Conservation (phyloP, 1,140 invertebrate species). For the Holotrichia oblita region DNA sequence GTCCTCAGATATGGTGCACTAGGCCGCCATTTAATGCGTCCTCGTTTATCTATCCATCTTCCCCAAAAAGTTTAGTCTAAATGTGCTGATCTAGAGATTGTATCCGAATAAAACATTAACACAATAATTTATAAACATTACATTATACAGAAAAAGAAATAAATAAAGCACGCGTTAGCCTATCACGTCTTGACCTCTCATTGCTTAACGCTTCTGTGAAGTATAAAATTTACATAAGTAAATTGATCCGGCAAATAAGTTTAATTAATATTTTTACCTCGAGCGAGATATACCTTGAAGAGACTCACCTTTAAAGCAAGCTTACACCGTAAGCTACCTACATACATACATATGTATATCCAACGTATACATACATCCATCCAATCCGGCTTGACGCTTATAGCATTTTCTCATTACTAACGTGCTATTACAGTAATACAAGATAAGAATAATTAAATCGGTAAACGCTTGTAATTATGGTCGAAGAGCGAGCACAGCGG, state of each 20-base stretch:
- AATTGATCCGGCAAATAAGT: slow-evolving; percentile 28
- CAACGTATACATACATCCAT: background rate
- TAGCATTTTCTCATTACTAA: slow-evolving; percentile 8
- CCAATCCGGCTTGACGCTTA: background rate
- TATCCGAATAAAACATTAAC: too few species aligned
- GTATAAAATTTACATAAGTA: slow-evolving; percentile 33
- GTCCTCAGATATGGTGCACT: too few species aligned
- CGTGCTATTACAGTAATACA: slow-evolving; percentile 14
- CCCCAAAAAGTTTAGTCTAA: too few species aligned
- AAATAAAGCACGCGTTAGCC: too few species aligned
- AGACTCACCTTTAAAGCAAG: background rate
- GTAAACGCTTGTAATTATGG: slow-evolving; percentile 7
- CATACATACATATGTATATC: background rate
- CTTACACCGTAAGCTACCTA: background rate
- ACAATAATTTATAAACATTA: too few species aligned
- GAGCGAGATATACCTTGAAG: background rate
- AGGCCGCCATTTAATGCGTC: too few species aligned
- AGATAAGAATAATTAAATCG: slow-evolving; percentile 33
- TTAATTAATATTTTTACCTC: slow-evolving; percentile 27
- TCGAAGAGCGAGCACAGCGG: too few species aligned
- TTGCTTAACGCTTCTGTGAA: background rate
- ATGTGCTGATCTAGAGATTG: too few species aligned
- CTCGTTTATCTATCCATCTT: too few species aligned
- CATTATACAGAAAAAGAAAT: too few species aligned
- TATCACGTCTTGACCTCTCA: background rate